Base-by-base conservation (phyloP, 2,797 vertebrate species). In the Falco peregrinus region DNA sequence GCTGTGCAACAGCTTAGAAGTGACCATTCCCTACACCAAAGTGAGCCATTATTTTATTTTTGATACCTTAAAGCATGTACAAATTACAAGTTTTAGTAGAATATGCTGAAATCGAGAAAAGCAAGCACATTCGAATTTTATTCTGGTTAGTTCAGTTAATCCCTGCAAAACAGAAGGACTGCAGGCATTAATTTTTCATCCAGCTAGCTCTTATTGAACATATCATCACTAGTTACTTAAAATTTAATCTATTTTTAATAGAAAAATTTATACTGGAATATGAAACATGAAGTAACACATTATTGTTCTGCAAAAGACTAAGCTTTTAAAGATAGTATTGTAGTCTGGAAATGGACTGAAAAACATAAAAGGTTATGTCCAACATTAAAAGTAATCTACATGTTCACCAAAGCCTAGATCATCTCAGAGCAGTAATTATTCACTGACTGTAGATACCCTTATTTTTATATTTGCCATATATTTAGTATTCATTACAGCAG, bases 191-290 rank as follows among this genome's bases (percentile, higher is more conserved):
- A 98, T 98, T 97, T 98, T 97, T 97, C 90, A 96, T 97, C 92
- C 89, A 95, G 93, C 92, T 91, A 96, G 96, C 94, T 97, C 91
- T 95, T 93, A 96, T 94, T 96, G 95, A 97, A 97, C 90, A 92
- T 85, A 97, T 93, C 96, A 97, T 97, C 97, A 97, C 74, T 93
- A 92, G 95, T 97, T 98, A 97, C 94, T 98, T 97, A 97, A 97
- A 98, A 97, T 93, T 78, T 97, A 97, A 98, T 98, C 97, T 97
- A 96, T 97, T 97, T 98, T 98, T 98, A 98, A 98, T 97, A 98
- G 97, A 98, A 98, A 98, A 98, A 97, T 97, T 97, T 97, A 97
- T 98, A 97, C 89, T 95, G 68, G 93, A 98, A 97, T 97, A 96
- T 97, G 96, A 97, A 98, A 96, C 84, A 97, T 89, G 94, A 97